A percentile compares a stretch with the other conserved stretches of the same genome.
phyloP scores from a whole-genome alignment of 2,797 vertebrate species.

The Coregonus sp. region DNA sequence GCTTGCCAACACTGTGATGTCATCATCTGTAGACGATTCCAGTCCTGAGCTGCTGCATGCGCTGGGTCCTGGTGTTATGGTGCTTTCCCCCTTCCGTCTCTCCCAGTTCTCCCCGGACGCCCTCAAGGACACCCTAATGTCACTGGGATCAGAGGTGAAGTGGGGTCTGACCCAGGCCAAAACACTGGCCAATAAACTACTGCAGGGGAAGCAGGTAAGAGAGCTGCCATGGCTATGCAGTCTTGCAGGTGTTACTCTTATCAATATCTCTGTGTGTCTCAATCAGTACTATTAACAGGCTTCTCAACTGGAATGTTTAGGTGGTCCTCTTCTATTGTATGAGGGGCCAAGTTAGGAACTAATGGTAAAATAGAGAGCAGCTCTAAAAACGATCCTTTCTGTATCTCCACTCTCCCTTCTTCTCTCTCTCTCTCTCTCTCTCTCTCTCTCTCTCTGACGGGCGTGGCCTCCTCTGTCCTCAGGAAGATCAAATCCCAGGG shows the following conservation, averaged over 20 bases:
- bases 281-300: neutral
- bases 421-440: neutral
- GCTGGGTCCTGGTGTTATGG: slow-evolving; percentile 40
- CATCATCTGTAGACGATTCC: neutral
- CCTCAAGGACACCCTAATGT: slow-evolving; percentile 45
- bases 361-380: too few relatives aligned
- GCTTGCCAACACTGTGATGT: slow-evolving; percentile 49
- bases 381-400: too few relatives aligned
- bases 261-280: neutral
- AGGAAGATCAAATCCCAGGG: slow-evolving; percentile 44
- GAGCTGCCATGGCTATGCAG: too few relatives aligned
- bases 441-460: slow-evolving; percentile 21
- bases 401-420: too few relatives aligned
- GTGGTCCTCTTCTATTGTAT: too few relatives aligned
- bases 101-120: neutral
- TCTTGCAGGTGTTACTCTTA: neutral
- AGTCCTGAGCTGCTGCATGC: slow-evolving; percentile 15
- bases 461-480: slow-evolving; percentile 55
- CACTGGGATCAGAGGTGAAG: slow-evolving; percentile 22
- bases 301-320: neutral
- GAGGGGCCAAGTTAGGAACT: too few relatives aligned
- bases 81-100: slow-evolving; percentile 53
- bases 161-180: slow-evolving; percentile 55
- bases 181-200: slow-evolving; percentile 49
- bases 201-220: slow-evolving; percentile 52